These are phyloP conservation scores for Eudorcas thomsonii DNA, from an alignment of 2,113 vertebrate species.

Conservation along the genomic window DNA sequence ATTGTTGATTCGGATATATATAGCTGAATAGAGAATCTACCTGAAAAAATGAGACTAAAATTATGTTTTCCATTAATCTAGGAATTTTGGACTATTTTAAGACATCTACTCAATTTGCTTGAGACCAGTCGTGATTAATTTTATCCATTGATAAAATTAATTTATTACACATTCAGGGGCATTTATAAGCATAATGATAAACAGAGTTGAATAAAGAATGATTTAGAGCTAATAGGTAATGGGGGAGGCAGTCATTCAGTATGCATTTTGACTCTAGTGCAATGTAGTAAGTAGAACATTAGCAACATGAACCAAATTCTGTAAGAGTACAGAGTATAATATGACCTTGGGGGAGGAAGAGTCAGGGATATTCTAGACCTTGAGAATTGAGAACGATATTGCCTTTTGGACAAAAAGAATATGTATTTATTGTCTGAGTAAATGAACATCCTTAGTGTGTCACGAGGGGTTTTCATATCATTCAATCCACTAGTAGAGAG, in stretches of 20 bases:
- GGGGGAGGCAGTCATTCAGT: background rate
- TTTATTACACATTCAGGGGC: background rate
- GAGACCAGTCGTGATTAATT: background rate
- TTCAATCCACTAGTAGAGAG: background rate
- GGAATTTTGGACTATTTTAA: constrained; percentile 6
- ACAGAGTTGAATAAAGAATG: background rate
- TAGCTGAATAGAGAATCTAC: background rate
- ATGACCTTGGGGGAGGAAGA: background rate
- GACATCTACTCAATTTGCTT: background rate
- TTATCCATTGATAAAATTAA: background rate
- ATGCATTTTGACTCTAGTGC: background rate
- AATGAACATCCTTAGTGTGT: background rate
- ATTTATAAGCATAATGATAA: background rate
- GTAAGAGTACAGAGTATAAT: background rate
- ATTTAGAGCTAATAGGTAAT: background rate
- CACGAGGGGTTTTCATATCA: background rate
- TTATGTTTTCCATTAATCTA: background rate
- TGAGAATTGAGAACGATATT: background rate
- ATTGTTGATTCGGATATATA: background rate
- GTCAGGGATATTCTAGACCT: background rate
- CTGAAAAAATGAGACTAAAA: background rate
- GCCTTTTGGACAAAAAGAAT: background rate
- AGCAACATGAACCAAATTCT: background rate
- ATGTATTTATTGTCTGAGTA: background rate
- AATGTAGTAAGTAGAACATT: background rate